phyloP scores from a whole-genome alignment of 1,140 invertebrate genomes.

The Pogonomyrmex californicus region DNA sequence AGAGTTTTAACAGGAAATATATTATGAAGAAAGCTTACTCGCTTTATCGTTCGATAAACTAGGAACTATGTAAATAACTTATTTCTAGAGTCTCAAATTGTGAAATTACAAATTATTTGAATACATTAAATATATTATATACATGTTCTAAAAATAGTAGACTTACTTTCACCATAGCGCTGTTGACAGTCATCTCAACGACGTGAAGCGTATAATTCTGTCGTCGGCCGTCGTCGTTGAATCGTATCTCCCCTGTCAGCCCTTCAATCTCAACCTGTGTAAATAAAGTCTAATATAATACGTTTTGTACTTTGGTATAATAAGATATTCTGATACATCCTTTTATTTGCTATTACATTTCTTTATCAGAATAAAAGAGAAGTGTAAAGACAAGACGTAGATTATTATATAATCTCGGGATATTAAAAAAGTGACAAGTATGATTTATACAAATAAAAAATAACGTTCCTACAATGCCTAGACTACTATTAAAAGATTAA shows the following conservation, averaged over 20 bases:
- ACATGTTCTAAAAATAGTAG: background rate
- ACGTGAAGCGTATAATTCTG: slow-evolving; percentile 97
- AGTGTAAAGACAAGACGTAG: background rate
- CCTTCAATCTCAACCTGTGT: slow-evolving; percentile 96
- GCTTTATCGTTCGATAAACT: background rate
- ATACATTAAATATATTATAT: background rate
- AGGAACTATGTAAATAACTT: background rate
- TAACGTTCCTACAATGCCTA: background rate
- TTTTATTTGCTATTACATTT: background rate
- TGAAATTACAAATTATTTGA: background rate
- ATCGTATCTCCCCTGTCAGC: slow-evolving; percentile 95
- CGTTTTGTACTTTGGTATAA: background rate
- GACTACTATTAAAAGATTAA: background rate
- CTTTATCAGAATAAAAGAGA: background rate
- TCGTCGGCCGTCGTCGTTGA: slow-evolving; percentile 94
- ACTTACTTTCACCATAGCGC: slow-evolving; percentile 93
- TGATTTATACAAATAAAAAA: slow-evolving; percentile 11
- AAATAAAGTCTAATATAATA: slow-evolving; percentile 28
- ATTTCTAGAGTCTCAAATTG: background rate
- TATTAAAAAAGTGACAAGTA: background rate
- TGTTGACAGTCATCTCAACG: slow-evolving; percentile 96
- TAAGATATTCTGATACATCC: background rate
- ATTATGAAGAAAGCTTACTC: background rate
- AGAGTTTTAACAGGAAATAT: background rate
- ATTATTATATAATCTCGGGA: background rate